A percentile compares a stretch with the other conserved stretches of the same genome.
phyloP scores from a whole-genome alignment of 2,797 vertebrate genomes.

The Phrynocephalus vlangalii region DNA sequence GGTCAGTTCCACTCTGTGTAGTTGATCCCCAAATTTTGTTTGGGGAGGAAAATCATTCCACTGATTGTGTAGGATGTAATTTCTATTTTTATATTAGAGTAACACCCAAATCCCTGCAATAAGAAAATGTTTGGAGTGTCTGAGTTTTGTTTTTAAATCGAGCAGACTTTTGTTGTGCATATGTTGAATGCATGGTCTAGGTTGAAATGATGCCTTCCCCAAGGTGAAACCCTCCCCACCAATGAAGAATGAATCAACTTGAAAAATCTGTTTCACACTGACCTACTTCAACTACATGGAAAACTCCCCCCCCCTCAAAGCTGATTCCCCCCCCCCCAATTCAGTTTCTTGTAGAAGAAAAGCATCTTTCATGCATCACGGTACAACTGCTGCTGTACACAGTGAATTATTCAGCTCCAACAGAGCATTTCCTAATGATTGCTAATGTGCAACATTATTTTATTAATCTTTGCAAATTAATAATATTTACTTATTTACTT shows the following conservation, averaged over 20 bases:
- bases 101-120: neutral
- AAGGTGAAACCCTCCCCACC: neutral
- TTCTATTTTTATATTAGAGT: neutral
- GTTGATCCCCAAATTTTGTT: neutral
- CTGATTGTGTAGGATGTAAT: neutral
- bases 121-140: neutral
- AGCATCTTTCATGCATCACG: constrained; percentile 42
- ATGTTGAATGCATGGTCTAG: accelerated
- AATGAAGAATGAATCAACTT: neutral
- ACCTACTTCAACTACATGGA: constrained; percentile 45
- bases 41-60: neutral
- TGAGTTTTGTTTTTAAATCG: neutral
- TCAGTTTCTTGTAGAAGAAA: constrained; percentile 38
- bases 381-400: constrained; percentile 43
- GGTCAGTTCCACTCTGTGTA: neutral
- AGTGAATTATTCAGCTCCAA: constrained; percentile 52
- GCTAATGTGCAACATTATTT: constrained; percentile 29
- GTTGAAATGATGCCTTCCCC: neutral
- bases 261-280: constrained; percentile 8
- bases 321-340: neutral
- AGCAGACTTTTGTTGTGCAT: accelerated
- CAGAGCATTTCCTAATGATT: constrained; percentile 62
- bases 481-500: constrained; percentile 61
- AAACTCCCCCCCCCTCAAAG: constrained; percentile 43
- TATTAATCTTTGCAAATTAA: constrained; percentile 66